phyloP scores from a whole-genome alignment of 2,113 vertebrate species.

The Catharus bicknelli region DNA sequence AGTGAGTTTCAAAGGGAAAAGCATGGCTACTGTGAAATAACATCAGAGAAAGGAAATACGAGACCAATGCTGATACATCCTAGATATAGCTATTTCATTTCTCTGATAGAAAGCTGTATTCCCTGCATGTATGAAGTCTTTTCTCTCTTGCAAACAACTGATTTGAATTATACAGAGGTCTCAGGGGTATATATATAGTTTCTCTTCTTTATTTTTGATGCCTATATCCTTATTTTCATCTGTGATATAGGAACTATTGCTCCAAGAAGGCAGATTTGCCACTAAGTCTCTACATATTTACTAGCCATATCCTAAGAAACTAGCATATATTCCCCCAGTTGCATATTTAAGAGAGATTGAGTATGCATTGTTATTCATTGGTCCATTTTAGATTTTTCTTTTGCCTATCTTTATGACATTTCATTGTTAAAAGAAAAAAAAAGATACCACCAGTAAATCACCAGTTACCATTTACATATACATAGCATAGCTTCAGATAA shows the following conservation, averaged over 20 bases:
- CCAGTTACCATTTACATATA: conserved; percentile 19
- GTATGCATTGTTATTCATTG: conserved; percentile 29
- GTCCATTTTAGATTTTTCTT: conserved; percentile 13
- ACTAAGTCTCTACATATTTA: conserved; percentile 43
- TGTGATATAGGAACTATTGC: conserved; percentile 45
- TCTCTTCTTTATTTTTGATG: conserved; percentile 41
- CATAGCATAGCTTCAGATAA: background rate
- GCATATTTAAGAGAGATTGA: conserved; percentile 42
- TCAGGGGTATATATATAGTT: conserved; percentile 2
- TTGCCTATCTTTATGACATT: conserved; percentile 43
- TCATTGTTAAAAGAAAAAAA: conserved; percentile 3
- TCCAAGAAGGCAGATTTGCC: conserved; percentile 39
- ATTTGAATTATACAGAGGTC: conserved; percentile 11
- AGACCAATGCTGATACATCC: background rate
- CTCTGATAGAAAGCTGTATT: background rate
- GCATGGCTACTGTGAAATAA: background rate
- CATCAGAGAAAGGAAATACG: background rate
- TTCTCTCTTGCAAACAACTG: conserved; percentile 2
- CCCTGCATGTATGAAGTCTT: background rate
- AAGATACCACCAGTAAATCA: conserved; percentile 19
- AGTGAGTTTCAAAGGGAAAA: conserved; percentile 20
- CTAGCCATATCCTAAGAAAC: conserved; percentile 27
- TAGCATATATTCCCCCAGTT: background rate
- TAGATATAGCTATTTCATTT: conserved; percentile 20
- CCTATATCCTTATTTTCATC: conserved; percentile 45